phyloP scores from a whole-genome alignment of 2,113 vertebrate species.

The Chlorodrepanis virens region DNA sequence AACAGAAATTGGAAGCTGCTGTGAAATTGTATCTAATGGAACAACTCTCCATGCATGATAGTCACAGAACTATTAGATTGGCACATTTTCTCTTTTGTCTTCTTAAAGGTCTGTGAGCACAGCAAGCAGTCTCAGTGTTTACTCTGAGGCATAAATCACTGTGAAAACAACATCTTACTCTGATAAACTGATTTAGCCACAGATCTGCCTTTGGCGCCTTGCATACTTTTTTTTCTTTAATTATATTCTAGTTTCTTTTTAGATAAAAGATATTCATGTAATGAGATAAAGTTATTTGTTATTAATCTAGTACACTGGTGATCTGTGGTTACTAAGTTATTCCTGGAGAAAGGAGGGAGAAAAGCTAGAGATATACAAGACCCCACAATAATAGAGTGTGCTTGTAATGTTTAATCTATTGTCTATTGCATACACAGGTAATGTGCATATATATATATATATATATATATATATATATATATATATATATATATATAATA shows the following conservation, averaged over 20 bases:
- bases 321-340: not conserved
- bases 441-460: not conserved
- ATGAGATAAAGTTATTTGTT: not conserved
- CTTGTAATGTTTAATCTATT: not conserved
- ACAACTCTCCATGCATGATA: not conserved
- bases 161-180: not conserved
- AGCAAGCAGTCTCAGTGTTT: not conserved
- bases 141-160: not conserved
- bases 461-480: not conserved
- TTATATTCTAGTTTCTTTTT: not conserved
- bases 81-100: constrained; percentile 8
- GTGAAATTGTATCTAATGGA: constrained; percentile 6
- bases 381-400: rapidly evolving
- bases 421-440: not conserved
- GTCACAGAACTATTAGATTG: not conserved
- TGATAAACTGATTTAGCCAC: not conserved
- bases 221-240: not conserved
- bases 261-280: not conserved
- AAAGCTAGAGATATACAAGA: not conserved
- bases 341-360: not conserved
- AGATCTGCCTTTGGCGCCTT: not conserved
- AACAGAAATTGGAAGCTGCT: constrained; percentile 25
- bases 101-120: not conserved
- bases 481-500: too few relatives aligned
- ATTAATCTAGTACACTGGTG: not conserved